Percentiles rank a stretch among this genome's conserved stretches.
phyloP scores from a whole-genome alignment of 2,888 invertebrate genomes.

The Cacoxenus indagator region DNA sequence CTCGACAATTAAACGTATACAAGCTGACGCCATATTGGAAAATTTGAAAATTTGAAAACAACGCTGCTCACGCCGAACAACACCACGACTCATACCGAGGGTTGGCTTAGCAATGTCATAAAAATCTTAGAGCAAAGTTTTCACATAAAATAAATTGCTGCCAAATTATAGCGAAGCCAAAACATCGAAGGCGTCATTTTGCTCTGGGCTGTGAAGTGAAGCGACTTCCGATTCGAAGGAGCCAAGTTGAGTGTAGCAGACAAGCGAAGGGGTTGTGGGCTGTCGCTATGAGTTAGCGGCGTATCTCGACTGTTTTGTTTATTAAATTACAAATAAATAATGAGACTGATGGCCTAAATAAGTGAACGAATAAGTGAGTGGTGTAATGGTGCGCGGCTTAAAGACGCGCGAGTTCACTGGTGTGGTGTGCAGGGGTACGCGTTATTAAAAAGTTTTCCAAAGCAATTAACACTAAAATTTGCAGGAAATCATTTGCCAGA shows the following conservation, averaged over 20 bases:
- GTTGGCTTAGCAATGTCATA: constrained; percentile 44
- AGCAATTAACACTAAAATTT: constrained; percentile 53
- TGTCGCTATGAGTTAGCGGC: not conserved
- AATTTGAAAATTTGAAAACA: constrained; percentile 34
- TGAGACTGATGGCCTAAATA: constrained; percentile 56
- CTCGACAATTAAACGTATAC: constrained; percentile 49
- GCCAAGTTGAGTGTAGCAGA: not conserved
- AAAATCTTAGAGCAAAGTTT: constrained; percentile 56
- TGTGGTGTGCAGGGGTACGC: constrained; percentile 40
- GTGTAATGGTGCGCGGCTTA: not conserved
- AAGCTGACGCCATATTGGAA: constrained; percentile 51
- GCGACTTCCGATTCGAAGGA: constrained; percentile 10
- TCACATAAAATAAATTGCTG: constrained; percentile 66
- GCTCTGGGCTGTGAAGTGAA: constrained; percentile 25
- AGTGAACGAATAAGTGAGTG: constrained; percentile 18
- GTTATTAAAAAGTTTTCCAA: constrained; percentile 61
- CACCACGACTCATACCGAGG: not conserved
- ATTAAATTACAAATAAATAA: constrained; percentile 64
- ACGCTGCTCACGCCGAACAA: constrained; percentile 34
- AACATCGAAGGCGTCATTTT: constrained; percentile 35
- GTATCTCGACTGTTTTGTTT: constrained; percentile 47
- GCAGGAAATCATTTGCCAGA: constrained; percentile 4
- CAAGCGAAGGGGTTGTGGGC: constrained; percentile 12
- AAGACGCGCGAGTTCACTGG: not conserved
- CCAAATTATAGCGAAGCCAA: constrained; percentile 46